Evolutionary conservation across 1,140 invertebrate genomes (phyloP).

Genomic region (Nasonia giraulti): DNA sequence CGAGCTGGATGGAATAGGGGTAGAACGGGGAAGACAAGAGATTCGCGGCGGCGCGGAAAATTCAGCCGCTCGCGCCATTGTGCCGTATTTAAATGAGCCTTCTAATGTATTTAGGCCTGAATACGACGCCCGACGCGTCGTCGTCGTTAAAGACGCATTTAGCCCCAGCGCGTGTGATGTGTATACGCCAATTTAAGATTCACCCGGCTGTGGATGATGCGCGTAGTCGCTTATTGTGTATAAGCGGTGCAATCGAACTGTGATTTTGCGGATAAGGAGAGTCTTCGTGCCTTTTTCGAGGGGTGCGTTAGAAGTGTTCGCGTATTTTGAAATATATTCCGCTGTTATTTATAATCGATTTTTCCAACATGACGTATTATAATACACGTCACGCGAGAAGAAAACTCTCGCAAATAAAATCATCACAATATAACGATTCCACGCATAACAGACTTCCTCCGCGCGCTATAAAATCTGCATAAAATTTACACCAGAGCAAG

Average conservation of each 20-base stretch:
- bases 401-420: background rate
- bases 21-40: background rate
- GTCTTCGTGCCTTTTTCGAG: too few relatives aligned
- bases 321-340: too few relatives aligned
- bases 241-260: background rate
- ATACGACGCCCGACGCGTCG: background rate
- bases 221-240: too few relatives aligned
- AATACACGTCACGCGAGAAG: background rate
- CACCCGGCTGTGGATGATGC: conserved; percentile 51
- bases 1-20: background rate
- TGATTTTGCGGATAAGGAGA: background rate
- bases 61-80: conserved; percentile 61
- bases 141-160: conserved; percentile 65
- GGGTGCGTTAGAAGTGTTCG: too few relatives aligned
- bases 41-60: conserved; percentile 49
- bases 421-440: background rate
- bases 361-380: background rate
- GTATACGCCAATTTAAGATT: conserved; percentile 41
- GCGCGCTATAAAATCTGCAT: background rate
- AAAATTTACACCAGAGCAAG: too few relatives aligned
- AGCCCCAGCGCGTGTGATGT: background rate
- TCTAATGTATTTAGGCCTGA: conserved; percentile 65
- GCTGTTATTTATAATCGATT: background rate
- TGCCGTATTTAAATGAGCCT: conserved; percentile 70
- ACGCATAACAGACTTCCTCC: too few relatives aligned